A percentile compares a stretch with the other conserved stretches of the same genome.
Conservation (phyloP, 2,888 invertebrate species). For the Agrilus cyanescens region DNA sequence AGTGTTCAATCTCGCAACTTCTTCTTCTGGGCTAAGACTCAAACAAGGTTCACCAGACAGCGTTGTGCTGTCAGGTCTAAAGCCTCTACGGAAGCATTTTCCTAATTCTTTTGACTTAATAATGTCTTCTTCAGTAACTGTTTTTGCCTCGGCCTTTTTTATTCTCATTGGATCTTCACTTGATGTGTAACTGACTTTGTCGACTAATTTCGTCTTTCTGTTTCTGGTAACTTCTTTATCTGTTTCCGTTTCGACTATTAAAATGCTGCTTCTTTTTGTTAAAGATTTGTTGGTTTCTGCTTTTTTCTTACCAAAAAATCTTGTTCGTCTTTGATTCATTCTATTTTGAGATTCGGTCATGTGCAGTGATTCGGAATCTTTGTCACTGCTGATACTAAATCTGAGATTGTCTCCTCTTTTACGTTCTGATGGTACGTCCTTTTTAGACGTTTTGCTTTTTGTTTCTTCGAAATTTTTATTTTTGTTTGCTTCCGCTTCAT, state of each 20-base stretch:
- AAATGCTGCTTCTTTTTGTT: no score
- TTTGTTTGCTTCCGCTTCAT: background rate
- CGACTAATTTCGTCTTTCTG: background rate
- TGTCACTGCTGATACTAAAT: background rate
- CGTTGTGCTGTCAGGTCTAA: constrained; percentile 21
- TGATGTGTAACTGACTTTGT: background rate
- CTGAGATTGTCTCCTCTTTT: background rate
- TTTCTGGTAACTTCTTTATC: background rate
- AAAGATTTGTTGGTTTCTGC: no score
- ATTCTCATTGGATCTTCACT: background rate
- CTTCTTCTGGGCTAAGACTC: background rate
- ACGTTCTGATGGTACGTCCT: no score
- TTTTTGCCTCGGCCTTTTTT: background rate
- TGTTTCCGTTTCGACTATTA: background rate
- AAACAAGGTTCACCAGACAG: constrained; percentile 16
- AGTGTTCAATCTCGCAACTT: background rate
- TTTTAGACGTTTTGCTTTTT: no score
- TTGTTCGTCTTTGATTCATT: no score
- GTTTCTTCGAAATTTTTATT: no score
- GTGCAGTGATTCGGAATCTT: no score
- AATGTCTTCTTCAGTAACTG: background rate
- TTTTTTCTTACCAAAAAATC: no score
- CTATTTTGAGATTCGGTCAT: no score
- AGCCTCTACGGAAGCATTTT: constrained; percentile 22
- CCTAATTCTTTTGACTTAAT: constrained; percentile 21